A percentile compares a stretch with the other conserved stretches of the same genome.
These are phyloP conservation scores for Perca fluviatilis DNA, from an alignment of 2,113 vertebrate genomes.

Conservation along the genomic window DNA sequence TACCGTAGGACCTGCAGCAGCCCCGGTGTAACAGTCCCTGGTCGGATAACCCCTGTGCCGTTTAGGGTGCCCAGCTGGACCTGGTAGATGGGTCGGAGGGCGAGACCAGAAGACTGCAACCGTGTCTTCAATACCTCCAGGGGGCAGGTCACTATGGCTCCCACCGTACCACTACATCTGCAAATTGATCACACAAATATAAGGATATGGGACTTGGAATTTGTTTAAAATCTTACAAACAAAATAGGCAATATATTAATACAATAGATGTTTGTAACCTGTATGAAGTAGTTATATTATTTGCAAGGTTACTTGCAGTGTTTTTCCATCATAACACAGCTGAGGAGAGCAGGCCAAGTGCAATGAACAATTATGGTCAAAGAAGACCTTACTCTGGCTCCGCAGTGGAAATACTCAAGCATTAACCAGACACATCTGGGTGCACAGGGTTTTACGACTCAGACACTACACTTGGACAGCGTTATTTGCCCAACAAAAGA, in stretches of 20 bases:
- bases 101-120: constrained; percentile 92
- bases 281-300: neutral
- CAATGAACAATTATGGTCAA: constrained; percentile 45
- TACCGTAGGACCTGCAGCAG: constrained; percentile 94
- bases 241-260: neutral
- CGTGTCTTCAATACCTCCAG: constrained; percentile 97
- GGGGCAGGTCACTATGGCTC: constrained; percentile 95
- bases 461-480: neutral
- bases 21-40: constrained; percentile 89
- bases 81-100: constrained; percentile 92
- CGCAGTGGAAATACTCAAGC: constrained; percentile 2
- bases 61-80: constrained; percentile 94
- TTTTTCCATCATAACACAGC: constrained; percentile 1
- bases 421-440: constrained; percentile 21
- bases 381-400: neutral
- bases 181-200: constrained; percentile 31
- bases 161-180: constrained; percentile 97
- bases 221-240: neutral
- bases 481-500: neutral
- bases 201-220: neutral
- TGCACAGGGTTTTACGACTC: neutral
- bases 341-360: neutral
- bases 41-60: constrained; percentile 91
- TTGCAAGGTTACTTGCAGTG: neutral
- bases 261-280: neutral